Percentiles rank a stretch among this genome's conserved stretches.
These are phyloP conservation scores for Anorthoa munda DNA, from an alignment of 2,888 invertebrate genomes.

Conservation along the genomic window DNA sequence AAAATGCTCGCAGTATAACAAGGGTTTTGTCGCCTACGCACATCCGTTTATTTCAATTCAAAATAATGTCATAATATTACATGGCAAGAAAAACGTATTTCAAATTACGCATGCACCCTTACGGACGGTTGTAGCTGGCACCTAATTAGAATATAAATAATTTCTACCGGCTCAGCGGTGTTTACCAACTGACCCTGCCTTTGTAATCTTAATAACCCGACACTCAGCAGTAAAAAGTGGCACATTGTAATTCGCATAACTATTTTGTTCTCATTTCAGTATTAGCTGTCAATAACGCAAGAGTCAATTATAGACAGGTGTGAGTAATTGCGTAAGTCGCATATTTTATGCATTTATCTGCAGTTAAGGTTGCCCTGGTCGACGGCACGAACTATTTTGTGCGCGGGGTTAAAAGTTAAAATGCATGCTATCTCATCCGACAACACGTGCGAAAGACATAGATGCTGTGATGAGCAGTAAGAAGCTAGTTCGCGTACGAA, in stretches of 20 bases:
- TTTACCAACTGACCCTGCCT: conserved; percentile 85
- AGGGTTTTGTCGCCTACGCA: conserved; percentile 71
- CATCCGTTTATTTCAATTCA: conserved; percentile 74
- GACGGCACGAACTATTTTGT: too few relatives aligned
- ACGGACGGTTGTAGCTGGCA: conserved; percentile 81
- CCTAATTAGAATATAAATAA: conserved; percentile 88
- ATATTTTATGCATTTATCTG: conserved; percentile 24
- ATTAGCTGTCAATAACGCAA: conserved; percentile 41
- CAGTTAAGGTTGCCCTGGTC: background rate
- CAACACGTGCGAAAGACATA: too few relatives aligned
- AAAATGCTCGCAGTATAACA: conserved; percentile 44
- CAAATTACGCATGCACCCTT: conserved; percentile 87
- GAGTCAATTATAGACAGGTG: conserved; percentile 17
- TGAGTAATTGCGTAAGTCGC: conserved; percentile 32
- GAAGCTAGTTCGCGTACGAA: too few relatives aligned
- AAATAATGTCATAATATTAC: conserved; percentile 83
- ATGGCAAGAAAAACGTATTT: conserved; percentile 79
- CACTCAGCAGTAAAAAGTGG: conserved; percentile 73
- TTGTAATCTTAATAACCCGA: conserved; percentile 84
- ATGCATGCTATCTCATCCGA: too few relatives aligned
- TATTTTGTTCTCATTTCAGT: conserved; percentile 63
- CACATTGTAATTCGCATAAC: conserved; percentile 72
- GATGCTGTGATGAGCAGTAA: too few relatives aligned
- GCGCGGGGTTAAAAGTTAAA: too few relatives aligned
- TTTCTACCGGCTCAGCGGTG: conserved; percentile 79